Conservation (phyloP, 1,140 invertebrate species). For the Heterodera carotae region DNA sequence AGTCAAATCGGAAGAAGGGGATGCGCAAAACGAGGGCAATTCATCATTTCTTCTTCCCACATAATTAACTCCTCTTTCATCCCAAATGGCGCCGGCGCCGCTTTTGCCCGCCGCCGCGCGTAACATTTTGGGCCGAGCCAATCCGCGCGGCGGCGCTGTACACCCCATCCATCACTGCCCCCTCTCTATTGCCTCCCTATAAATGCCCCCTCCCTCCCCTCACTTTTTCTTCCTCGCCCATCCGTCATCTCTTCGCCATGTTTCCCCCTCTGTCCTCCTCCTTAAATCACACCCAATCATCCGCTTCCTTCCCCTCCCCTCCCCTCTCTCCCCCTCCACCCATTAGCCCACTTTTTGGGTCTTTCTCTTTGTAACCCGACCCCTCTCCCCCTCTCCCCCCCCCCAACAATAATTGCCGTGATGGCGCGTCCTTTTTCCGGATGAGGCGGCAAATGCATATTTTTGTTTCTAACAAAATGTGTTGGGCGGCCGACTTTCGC, state of each 20-base stretch:
- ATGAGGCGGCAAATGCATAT: neutral
- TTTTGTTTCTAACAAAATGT: neutral
- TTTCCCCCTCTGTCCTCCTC: neutral
- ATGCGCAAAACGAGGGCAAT: conserved; percentile 1
- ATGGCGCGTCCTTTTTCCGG: neutral
- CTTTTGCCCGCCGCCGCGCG: too few species aligned
- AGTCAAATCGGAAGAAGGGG: neutral
- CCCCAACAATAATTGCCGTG: neutral
- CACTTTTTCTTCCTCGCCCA: neutral
- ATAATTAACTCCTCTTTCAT: neutral
- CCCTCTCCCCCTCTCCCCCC: neutral
- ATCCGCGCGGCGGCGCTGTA: too few species aligned
- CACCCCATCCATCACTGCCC: neutral
- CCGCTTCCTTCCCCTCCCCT: neutral
- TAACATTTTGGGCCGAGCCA: too few species aligned
- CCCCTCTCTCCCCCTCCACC: neutral
- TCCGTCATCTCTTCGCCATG: neutral
- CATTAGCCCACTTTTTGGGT: neutral
- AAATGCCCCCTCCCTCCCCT: neutral
- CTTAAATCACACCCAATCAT: conserved; percentile 14
- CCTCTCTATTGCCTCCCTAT: neutral
- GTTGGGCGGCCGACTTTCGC: conserved; percentile 6
- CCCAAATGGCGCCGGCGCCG: too few species aligned
- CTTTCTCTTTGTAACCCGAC: conserved; percentile 13
- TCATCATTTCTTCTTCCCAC: neutral